Conservation (phyloP, 2,113 vertebrate genomes). For the Blennius ocellaris region DNA sequence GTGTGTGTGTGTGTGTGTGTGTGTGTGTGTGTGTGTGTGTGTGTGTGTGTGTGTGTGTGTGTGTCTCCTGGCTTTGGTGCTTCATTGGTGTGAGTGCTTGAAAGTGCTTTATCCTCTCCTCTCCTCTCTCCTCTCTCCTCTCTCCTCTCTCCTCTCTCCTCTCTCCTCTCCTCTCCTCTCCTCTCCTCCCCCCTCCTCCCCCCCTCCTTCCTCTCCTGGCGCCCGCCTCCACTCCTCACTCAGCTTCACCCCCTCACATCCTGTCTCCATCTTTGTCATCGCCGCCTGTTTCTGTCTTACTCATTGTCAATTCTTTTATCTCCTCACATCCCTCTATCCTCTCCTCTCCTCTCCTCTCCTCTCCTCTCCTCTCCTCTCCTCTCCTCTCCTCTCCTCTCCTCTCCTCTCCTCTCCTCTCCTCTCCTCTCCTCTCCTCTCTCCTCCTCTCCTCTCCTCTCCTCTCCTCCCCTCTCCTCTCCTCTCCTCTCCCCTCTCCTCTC, state of each 20-base stretch:
- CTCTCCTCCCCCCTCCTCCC: too few relatives aligned
- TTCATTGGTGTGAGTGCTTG: conserved; percentile 62
- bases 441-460: too few relatives aligned
- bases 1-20: too few relatives aligned
- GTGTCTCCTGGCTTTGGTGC: conserved; percentile 12
- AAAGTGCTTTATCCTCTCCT: conserved; percentile 31
- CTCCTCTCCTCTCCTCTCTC: conserved; percentile 58
- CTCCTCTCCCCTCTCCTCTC: too few relatives aligned
- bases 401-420: neutral
- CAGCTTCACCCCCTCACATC: conserved; percentile 63
- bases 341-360: too few relatives aligned
- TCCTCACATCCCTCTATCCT: conserved; percentile 41
- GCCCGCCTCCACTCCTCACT: conserved; percentile 58
- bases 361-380: conserved; percentile 15
- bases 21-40: conserved; percentile 13
- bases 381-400: neutral
- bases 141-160: too few relatives aligned
- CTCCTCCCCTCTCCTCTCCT: neutral
- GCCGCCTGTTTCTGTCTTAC: conserved; percentile 55
- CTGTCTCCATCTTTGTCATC: conserved; percentile 54
- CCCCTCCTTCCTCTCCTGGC: conserved; percentile 7
- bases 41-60: conserved; percentile 16
- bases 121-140: too few relatives aligned
- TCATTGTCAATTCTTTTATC: conserved; percentile 68
- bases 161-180: too few relatives aligned